These are phyloP conservation scores for Stylophora pistillata DNA, from an alignment of 64 coral and sea anemone species.

Conservation along the genomic window DNA sequence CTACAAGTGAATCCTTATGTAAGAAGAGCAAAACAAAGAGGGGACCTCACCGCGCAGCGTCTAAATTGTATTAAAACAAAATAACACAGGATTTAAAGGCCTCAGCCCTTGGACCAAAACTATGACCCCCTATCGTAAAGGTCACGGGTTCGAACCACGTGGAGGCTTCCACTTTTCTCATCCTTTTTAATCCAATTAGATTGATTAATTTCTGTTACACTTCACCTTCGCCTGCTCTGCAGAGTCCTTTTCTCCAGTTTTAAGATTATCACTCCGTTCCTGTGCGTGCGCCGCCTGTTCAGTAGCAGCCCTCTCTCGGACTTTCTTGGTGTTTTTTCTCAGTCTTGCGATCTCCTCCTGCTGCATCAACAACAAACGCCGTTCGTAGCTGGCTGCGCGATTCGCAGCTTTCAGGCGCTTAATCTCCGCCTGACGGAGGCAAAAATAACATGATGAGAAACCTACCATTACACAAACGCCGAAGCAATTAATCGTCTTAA, in stretches of 20 bases:
- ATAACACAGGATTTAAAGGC: no score
- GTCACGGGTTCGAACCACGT: no score
- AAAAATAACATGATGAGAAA: constrained; percentile 1
- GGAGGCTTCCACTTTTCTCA: no score
- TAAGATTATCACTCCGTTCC: constrained; percentile 12
- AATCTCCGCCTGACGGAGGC: constrained; percentile 82
- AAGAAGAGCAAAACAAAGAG: no score
- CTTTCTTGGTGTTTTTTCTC: constrained; percentile 76
- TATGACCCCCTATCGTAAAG: no score
- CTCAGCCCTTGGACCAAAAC: no score
- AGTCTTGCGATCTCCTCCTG: constrained; percentile 92
- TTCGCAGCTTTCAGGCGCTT: constrained; percentile 92
- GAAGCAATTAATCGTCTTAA: background rate
- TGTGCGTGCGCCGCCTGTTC: constrained; percentile 1
- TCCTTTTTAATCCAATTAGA: background rate
- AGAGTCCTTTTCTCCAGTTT: background rate
- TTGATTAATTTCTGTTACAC: background rate
- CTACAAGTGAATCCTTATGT: no score
- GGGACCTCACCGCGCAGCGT: no score
- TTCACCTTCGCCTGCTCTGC: constrained; percentile 9
- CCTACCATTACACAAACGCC: background rate
- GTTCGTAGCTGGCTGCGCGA: constrained; percentile 89
- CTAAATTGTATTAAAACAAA: no score
- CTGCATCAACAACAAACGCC: constrained; percentile 80
- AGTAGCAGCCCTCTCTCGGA: constrained; percentile 63